Percentiles rank a stretch among this genome's conserved stretches.
These are phyloP conservation scores for Drosophila monieri DNA, from an alignment of 2,888 invertebrate species.

Conservation along the genomic window DNA sequence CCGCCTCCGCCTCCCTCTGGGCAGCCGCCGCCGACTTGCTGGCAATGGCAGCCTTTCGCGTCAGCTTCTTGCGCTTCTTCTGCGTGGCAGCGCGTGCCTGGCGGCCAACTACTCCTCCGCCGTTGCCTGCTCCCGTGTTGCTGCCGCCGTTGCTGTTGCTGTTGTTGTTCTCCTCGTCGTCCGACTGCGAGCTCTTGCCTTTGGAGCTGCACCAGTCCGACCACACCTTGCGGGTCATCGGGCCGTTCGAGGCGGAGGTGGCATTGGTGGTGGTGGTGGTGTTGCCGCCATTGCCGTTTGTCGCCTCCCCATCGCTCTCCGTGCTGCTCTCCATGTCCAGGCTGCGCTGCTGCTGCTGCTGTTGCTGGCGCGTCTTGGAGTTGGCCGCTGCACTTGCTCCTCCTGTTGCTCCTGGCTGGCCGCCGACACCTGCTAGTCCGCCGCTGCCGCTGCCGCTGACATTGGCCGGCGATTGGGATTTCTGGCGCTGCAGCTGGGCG, in stretches of 20 bases:
- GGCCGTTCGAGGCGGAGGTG: constrained; percentile 77
- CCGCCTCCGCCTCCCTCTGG: constrained; percentile 82
- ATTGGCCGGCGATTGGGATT: constrained; percentile 71
- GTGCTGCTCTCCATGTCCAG: constrained; percentile 81
- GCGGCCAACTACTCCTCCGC: constrained; percentile 44
- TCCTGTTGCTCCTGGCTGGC: constrained; percentile 56
- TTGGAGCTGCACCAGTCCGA: constrained; percentile 88
- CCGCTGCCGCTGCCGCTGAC: constrained; percentile 44
- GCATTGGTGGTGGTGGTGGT: constrained; percentile 58
- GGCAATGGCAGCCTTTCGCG: constrained; percentile 83
- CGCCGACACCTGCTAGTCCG: constrained; percentile 53
- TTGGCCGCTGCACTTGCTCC: constrained; percentile 50
- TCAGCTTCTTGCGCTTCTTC: constrained; percentile 84
- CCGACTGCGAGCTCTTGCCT: constrained; percentile 87
- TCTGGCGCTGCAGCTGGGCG: constrained; percentile 49
- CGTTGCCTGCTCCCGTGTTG: constrained; percentile 31
- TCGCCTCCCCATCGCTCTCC: constrained; percentile 79
- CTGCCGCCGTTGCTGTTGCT: constrained; percentile 75
- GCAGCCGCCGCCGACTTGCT: constrained; percentile 82
- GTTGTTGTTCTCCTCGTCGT: constrained; percentile 85
- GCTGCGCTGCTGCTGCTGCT: constrained; percentile 63
- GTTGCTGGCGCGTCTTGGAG: constrained; percentile 71
- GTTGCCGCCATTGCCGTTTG: constrained; percentile 67
- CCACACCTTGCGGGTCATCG: constrained; percentile 91
- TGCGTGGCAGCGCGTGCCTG: constrained; percentile 72